Evolutionary conservation across 2,113 vertebrate genomes (phyloP).

Genomic region (Mirounga angustirostris): DNA sequence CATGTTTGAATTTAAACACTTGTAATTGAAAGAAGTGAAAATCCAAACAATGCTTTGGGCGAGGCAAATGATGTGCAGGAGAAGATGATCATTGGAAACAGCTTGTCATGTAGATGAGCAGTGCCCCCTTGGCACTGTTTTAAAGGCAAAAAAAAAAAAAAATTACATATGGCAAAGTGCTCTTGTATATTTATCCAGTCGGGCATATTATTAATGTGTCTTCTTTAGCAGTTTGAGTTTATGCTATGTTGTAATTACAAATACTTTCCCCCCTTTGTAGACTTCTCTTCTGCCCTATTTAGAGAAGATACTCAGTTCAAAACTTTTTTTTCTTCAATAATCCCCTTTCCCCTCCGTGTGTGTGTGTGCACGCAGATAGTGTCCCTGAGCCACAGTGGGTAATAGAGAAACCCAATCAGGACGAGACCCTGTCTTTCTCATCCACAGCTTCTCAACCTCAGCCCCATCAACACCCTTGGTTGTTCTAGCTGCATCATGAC

Average conservation of each 20-base stretch:
- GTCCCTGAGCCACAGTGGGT: neutral
- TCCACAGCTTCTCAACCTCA: neutral
- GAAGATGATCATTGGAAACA: constrained; percentile 67
- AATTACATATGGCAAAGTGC: constrained; percentile 61
- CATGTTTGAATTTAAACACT: constrained; percentile 75
- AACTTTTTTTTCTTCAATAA: neutral
- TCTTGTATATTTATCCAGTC: constrained; percentile 62
- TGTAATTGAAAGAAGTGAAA: constrained; percentile 65
- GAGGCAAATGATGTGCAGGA: constrained; percentile 31
- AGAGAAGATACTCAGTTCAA: constrained; percentile 32
- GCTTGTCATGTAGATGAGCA: constrained; percentile 63
- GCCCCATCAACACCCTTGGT: neutral
- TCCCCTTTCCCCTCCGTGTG: neutral
- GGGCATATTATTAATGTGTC: constrained; percentile 69
- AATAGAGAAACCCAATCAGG: neutral
- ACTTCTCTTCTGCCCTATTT: constrained; percentile 1
- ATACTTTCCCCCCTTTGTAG: neutral
- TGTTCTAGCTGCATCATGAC: neutral
- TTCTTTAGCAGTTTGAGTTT: constrained; percentile 59
- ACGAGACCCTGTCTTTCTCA: neutral
- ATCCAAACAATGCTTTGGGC: constrained; percentile 69
- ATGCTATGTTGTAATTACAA: constrained; percentile 61
- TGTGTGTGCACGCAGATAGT: neutral
- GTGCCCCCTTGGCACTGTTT: constrained; percentile 63
- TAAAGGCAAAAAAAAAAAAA: constrained; percentile 50